Evolutionary conservation across 2,113 vertebrate species (phyloP), one percentile per base, ranked within the genome.

Genomic region (Nipponia nippon): DNA sequence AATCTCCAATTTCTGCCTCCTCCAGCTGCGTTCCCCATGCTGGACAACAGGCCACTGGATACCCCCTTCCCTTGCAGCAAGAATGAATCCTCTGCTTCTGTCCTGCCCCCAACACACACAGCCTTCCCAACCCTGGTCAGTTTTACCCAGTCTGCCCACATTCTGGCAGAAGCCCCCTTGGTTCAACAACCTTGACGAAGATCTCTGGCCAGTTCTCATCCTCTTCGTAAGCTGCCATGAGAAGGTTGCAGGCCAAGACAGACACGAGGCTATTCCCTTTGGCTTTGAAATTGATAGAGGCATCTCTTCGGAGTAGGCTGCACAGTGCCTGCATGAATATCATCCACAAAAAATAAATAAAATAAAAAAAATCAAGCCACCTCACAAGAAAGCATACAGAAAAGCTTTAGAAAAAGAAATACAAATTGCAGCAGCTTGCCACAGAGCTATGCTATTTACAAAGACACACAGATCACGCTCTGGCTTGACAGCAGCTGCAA

Each of bases 201-300:
- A 99, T 99, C 97, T 99, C 99, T 0, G 99, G 99, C 99, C 99
- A 99, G 98, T 99, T 99, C 94, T 99, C 99, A 1, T 99, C 99
- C 75, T 99, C 99, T 91, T 99, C 99, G 0, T 99, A 99, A 0
- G 99, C 99, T 2, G 99, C 99, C 99, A 99, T 99, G 73, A 99
- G 98, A 29, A 99, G 98, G 96, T 99, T 99, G 88, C 99, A 99
- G 32, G 99, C 99, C 77, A 99, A 97, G 83, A 99, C 99, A 2
- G 99, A 99, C 76, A 99, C 99, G 3, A 99, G 98, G 91, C 99
- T 99, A 87, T 99, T 99, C 16, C 99, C 99, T 97, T 99, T 99
- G 71, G 99, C 99, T 97, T 99, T 99, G 96, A 99, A 99, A 97
- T 99, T 99, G 95, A 99, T 99, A 11, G 99, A 99, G 77, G 99